A percentile compares a stretch with the other conserved stretches of the same genome.
Evolutionary conservation across 2,888 invertebrate species (phyloP).

Genomic region (Bombylius major): DNA sequence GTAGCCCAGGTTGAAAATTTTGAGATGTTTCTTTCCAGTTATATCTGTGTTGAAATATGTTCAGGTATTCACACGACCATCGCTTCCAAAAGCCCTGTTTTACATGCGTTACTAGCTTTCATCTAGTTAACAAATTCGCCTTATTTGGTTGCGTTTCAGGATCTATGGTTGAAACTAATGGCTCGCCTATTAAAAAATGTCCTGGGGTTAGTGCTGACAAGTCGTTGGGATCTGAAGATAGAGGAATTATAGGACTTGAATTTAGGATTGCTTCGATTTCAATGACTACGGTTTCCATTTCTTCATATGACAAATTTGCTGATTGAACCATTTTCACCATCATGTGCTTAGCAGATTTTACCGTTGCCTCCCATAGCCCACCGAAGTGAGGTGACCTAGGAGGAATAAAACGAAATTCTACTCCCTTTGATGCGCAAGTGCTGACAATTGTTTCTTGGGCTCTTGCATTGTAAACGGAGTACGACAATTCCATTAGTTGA

Average conservation of each 20-base stretch:
- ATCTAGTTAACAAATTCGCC: background rate
- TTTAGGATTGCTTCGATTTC: background rate
- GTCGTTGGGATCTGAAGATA: background rate
- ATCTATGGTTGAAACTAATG: background rate
- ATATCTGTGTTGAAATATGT: background rate
- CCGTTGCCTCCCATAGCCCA: background rate
- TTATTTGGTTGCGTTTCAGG: too few relatives aligned
- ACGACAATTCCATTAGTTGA: background rate
- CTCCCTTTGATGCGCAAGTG: background rate
- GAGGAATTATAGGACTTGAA: background rate
- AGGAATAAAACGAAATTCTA: background rate
- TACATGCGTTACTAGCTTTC: background rate
- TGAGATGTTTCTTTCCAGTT: background rate
- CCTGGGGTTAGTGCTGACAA: background rate
- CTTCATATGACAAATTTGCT: background rate
- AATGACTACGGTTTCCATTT: background rate
- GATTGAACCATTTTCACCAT: background rate
- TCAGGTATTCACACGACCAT: background rate
- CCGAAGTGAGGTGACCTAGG: background rate
- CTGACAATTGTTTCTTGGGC: background rate
- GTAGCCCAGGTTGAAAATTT: background rate
- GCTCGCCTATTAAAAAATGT: background rate
- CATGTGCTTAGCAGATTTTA: background rate
- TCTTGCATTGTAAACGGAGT: background rate
- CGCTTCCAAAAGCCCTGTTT: background rate